Base-by-base conservation (phyloP, 2,888 invertebrate genomes). In the Oxyteleia sp. region DNA sequence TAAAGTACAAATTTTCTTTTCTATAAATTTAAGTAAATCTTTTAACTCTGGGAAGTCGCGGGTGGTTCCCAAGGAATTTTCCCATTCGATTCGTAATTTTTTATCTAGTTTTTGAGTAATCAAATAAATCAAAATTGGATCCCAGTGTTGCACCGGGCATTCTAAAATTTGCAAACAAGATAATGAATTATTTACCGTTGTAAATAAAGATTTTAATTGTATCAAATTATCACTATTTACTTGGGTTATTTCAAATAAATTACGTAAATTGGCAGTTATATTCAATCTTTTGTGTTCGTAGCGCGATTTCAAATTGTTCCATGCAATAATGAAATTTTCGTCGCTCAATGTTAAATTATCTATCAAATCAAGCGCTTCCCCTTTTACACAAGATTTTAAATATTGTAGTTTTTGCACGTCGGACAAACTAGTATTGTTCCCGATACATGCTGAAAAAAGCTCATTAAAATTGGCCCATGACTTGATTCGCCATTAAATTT, bases 121-220 rank as follows among this genome's bases (percentile, higher is more conserved):
- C n/a, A 35, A 7, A 32, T 13, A 49, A 10, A 64, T 16, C 1
- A 64, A 15, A 1, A 64, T 20, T 35, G 29, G 32, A 15, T 64
- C 64, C 49, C 49, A 64, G 0, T 49, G 35, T 4, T 64, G 35
- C 0, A 49, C 38, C 15, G 64, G 49, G 4, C 29, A 64, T 0
- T 38, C 49, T 3, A 49, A n/a, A 45, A 38, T 64, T 49, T 49
- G 18, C 0, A 64, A 16, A 2, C 35, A 18, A 1, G 64, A 20
- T 0, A 64, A 1, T 7, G 49, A 29, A 20, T 49, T 32, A 10
- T 26, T 64, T 29, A 51, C 49, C 3, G 49, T 20, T 2, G 13
- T 0, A 7, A 49, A 1, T 15, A 29, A 13, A 1, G 20, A 20
- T 64, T 49, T 26, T 13, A 51, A 13, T n/a, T 18, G 1, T 8